Evolutionary conservation across 2,888 invertebrate species (phyloP), one percentile per base, ranked within the genome.

Genomic region (Meandrusa payeni): DNA sequence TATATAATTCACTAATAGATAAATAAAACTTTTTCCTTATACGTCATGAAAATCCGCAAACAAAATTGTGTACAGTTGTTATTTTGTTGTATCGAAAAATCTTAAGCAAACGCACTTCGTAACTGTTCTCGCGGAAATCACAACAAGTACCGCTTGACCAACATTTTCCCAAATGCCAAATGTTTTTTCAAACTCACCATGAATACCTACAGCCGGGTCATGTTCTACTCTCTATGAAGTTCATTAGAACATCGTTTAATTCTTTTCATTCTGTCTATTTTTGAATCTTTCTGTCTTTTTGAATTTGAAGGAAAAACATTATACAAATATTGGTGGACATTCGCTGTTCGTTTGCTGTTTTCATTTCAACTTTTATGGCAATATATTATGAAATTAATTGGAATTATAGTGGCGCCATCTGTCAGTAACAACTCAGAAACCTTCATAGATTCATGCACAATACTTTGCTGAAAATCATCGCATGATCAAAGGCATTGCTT

Each of bases 71-170:
- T 33, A 17, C 31, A 32, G 40, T 40, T 19, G 31, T 22, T 9
- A 28, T 33, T 44, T 38, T 28, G 34, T 24, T 33, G 27, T 32
- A 33, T 32, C 32, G 23, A 37, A 36, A 22, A 32, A 46, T 38
- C 17, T 29, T 41, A 7, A 19, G 34, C 29, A 45, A 38, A 37
- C 43, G 23, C 13, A 17, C 20, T 33, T 44, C 38, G 31, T 37
- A 44, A 48, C 49, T 49, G 45, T 52, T 43, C 26, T 42, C 41
- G 48, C 56, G 61, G 62, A 59, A 61, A 60, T 54, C 52, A 54
- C 59, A 47, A 47, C 52, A 56, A 57, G 54, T 56, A 55, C 53
- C 55, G 46, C 68, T 64, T 62, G 64, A 66, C 63, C 64, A 62
- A 63, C 55, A 61, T 59, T 51, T 45, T 47, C 50, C 36, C 37